Conservation (phyloP, 2,797 vertebrate species). For the Microchirus variegatus region DNA sequence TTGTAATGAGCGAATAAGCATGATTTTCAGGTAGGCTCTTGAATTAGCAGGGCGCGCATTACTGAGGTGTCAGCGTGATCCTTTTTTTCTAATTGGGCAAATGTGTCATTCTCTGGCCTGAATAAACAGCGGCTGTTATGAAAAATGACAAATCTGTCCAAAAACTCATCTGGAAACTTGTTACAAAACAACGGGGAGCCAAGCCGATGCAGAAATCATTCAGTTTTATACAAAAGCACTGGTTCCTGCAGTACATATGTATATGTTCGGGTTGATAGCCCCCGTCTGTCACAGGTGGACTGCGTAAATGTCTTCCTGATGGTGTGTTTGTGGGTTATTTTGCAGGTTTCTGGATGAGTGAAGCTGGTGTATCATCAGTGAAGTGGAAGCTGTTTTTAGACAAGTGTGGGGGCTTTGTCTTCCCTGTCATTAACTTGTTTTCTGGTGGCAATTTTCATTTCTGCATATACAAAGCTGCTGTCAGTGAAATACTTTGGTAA, state of each 20-base stretch:
- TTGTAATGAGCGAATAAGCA: background rate
- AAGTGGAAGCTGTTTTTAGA: background rate
- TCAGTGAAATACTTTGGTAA: too few relatives aligned
- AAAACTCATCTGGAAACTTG: too few relatives aligned
- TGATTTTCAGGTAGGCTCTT: background rate
- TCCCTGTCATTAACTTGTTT: too few relatives aligned
- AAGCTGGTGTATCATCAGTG: background rate
- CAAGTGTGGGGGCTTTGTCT: too few relatives aligned
- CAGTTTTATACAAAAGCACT: too few relatives aligned
- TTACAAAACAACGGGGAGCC: too few relatives aligned
- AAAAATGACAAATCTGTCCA: background rate
- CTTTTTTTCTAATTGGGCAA: slow-evolving; percentile 1
- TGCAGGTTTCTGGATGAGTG: background rate
- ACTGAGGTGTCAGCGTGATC: background rate
- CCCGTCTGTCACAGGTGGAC: background rate
- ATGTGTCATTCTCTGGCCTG: background rate
- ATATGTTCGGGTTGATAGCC: background rate
- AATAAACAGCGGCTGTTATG: background rate
- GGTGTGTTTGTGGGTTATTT: too few relatives aligned
- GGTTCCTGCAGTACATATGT: background rate
- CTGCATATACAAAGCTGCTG: too few relatives aligned
- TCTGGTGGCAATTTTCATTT: too few relatives aligned
- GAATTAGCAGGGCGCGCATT: background rate
- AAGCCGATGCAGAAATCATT: too few relatives aligned
- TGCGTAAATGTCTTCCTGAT: background rate